Percentiles rank a stretch among this genome's conserved stretches.
Evolutionary conservation across 2,797 vertebrate species (phyloP).

Genomic region (Thaleichthys pacificus): DNA sequence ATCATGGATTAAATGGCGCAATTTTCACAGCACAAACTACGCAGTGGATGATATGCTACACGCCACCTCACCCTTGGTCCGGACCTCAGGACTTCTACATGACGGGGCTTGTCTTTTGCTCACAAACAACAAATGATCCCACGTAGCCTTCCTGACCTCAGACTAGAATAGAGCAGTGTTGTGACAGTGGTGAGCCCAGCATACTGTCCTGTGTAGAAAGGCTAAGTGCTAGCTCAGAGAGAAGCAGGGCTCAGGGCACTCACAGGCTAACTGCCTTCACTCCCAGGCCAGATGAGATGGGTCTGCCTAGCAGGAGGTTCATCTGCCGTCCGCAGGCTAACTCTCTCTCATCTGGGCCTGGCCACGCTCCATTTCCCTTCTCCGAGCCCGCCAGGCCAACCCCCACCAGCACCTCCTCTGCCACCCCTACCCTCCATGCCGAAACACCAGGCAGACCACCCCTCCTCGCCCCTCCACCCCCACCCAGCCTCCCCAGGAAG

Average conservation of each 20-base stretch:
- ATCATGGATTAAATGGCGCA: too few relatives aligned
- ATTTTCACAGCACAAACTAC: too few relatives aligned
- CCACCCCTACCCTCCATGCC: conserved; percentile 12
- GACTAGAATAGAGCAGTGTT: conserved; percentile 19
- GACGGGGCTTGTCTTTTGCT: too few relatives aligned
- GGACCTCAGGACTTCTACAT: too few relatives aligned
- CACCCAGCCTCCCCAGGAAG: conserved; percentile 49
- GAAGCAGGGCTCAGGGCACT: conserved; percentile 62
- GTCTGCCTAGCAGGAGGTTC: conserved; percentile 51
- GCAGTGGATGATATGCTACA: too few relatives aligned
- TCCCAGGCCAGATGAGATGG: conserved; percentile 64
- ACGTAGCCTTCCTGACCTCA: neutral
- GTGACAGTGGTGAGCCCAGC: conserved; percentile 32
- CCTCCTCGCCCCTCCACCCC: neutral
- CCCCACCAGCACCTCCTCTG: conserved; percentile 18
- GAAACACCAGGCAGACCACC: neutral
- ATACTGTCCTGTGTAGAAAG: conserved; percentile 40
- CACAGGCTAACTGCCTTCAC: conserved; percentile 61
- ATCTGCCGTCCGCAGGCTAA: conserved; percentile 58
- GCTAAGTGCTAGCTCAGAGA: conserved; percentile 55
- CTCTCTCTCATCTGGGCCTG: conserved; percentile 61
- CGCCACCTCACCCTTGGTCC: too few relatives aligned
- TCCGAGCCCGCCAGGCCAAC: conserved; percentile 35
- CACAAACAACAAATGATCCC: too few relatives aligned
- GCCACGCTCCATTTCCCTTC: conserved; percentile 69